A percentile compares a stretch with the other conserved stretches of the same genome.
Conservation (phyloP, 2,797 vertebrate genomes). For the Numenius phaeopus region DNA sequence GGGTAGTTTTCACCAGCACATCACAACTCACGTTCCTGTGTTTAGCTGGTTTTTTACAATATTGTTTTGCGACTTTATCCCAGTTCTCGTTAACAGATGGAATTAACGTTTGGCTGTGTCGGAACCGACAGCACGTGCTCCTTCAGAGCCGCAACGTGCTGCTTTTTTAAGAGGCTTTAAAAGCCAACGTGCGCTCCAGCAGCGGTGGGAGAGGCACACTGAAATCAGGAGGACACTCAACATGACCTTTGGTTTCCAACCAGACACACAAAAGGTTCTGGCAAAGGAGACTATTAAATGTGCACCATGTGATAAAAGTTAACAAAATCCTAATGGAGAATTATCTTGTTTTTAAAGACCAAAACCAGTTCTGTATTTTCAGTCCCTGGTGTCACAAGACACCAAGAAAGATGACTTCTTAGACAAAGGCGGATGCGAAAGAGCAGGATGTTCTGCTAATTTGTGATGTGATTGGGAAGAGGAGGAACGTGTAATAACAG, state of each 20-base stretch:
- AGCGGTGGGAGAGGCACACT: not conserved
- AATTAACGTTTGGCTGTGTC: not conserved
- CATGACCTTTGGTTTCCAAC: not conserved
- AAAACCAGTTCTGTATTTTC: not conserved
- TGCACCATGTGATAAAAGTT: no score
- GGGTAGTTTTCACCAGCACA: not conserved
- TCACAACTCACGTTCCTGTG: not conserved
- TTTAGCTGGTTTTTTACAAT: not conserved
- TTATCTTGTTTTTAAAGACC: not conserved
- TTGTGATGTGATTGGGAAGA: not conserved
- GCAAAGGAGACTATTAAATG: not conserved
- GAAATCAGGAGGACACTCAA: not conserved
- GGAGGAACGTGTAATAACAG: not conserved
- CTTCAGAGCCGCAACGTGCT: not conserved
- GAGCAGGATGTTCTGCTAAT: not conserved
- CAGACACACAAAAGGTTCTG: not conserved
- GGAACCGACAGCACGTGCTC: not conserved
- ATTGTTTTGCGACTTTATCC: not conserved
- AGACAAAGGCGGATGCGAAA: not conserved
- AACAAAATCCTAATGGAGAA: no score
- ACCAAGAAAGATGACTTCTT: not conserved
- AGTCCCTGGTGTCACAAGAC: not conserved
- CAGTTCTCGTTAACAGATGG: not conserved
- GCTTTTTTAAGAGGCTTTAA: not conserved
- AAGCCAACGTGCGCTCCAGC: not conserved